These are phyloP conservation scores for Eurosta solidaginis DNA, from an alignment of 1,140 invertebrate genomes.

Conservation along the genomic window DNA sequence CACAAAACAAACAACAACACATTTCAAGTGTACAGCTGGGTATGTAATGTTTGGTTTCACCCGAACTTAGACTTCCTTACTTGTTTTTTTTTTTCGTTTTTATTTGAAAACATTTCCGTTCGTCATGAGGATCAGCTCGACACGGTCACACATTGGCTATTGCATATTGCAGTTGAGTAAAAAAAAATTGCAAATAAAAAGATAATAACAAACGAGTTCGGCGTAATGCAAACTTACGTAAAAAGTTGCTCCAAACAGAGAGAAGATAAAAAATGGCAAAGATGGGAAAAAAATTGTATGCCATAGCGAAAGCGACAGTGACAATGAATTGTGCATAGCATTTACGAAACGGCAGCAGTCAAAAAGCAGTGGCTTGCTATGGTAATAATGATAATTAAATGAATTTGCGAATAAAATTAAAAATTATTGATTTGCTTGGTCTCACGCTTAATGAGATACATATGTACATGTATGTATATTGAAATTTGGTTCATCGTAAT, in stretches of 20 bases:
- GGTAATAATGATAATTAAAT: no score
- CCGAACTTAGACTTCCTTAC: no score
- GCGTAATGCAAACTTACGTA: not conserved
- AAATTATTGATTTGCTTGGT: no score
- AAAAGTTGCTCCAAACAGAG: not conserved
- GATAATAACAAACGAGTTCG: not conserved
- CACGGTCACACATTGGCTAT: not conserved
- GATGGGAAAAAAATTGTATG: not conserved
- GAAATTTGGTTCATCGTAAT: no score
- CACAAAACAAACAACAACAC: no score
- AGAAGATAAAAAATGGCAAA: not conserved
- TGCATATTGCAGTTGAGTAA: not conserved
- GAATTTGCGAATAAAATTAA: no score
- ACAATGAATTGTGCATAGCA: not conserved
- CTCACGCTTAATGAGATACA: no score
- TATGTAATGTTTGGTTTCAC: no score
- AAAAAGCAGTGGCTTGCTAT: no score
- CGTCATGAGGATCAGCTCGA: not conserved
- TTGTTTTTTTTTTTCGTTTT: not conserved
- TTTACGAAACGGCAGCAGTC: no score
- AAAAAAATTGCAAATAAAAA: not conserved
- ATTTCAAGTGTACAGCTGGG: no score
- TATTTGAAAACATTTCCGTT: constrained; percentile 5
- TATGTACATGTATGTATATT: no score
- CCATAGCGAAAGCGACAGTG: not conserved